phyloP scores from a whole-genome alignment of 2,797 vertebrate species.

The Pteropus rufus region DNA sequence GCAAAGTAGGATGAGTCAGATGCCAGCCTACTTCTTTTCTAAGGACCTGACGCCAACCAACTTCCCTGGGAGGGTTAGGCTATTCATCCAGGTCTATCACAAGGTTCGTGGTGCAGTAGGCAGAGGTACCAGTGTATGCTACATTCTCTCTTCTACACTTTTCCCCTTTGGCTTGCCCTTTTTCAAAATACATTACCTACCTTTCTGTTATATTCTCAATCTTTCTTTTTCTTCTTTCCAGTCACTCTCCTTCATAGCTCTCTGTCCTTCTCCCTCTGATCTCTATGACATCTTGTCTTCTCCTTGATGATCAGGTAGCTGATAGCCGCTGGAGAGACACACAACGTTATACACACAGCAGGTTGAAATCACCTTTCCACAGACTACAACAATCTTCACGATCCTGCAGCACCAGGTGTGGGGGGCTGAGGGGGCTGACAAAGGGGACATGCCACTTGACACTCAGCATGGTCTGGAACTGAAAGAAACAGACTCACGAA shows the following conservation, averaged over 20 bases:
- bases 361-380: background rate
- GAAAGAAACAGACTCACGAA: background rate
- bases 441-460: background rate
- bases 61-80: background rate
- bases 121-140: rapidly evolving
- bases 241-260: background rate
- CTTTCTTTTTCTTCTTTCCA: background rate
- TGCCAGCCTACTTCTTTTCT: background rate
- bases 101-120: background rate
- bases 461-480: background rate
- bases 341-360: background rate
- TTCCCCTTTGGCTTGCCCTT: background rate
- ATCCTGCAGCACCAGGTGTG: background rate
- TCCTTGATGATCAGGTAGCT: background rate
- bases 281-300: background rate
- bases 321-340: background rate
- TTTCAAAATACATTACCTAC: background rate
- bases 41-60: background rate
- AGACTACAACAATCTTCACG: rapidly evolving
- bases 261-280: background rate
- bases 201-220: background rate
- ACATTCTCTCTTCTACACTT: background rate
- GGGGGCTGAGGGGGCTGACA: background rate
- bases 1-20: background rate
- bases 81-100: rapidly evolving